Conservation (phyloP, 2,888 invertebrate species). For the Latheticus oryzae region DNA sequence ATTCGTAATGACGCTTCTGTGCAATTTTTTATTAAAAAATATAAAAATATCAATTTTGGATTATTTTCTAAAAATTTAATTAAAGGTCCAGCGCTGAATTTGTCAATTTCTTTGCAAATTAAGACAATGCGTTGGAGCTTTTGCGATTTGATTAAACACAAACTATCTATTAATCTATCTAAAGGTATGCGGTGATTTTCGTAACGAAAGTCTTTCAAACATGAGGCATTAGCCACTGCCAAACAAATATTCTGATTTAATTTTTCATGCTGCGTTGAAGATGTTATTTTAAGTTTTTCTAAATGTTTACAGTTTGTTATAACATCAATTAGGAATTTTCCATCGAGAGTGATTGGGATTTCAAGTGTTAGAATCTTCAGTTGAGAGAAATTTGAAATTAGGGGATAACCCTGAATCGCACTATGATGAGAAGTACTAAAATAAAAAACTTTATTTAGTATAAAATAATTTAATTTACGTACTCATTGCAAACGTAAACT, state of each 20-base stretch:
- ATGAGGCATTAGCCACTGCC: slow-evolving; percentile 1
- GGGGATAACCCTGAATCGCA: slow-evolving; percentile 11
- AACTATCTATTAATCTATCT: slow-evolving; percentile 7
- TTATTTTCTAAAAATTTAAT: slow-evolving; percentile 10
- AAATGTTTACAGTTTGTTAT: slow-evolving; percentile 15
- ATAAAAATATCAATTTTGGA: slow-evolving; percentile 23
- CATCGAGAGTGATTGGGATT: slow-evolving; percentile 19
- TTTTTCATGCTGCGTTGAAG: slow-evolving; percentile 20
- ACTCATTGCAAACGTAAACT: slow-evolving; percentile 17
- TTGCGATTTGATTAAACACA: slow-evolving; percentile 7
- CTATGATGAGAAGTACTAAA: slow-evolving; percentile 20
- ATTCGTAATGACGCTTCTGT: slow-evolving; percentile 4
- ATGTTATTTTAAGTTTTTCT: slow-evolving; percentile 7
- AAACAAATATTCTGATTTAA: slow-evolving; percentile 12
- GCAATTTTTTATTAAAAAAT: slow-evolving; percentile 11
- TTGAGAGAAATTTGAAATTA: slow-evolving; percentile 10
- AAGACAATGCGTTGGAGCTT: slow-evolving; percentile 26
- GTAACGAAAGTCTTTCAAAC: slow-evolving; percentile 27
- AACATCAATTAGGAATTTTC: slow-evolving; percentile 24
- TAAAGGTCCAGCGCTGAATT: slow-evolving; percentile 9
- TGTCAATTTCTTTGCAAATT: slow-evolving; percentile 16
- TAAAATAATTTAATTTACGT: slow-evolving; percentile 11
- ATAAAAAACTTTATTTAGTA: neutral
- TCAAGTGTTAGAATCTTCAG: slow-evolving; percentile 14
- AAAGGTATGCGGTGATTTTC: slow-evolving; percentile 16